Percentiles rank a stretch among this genome's conserved stretches.
These are phyloP conservation scores for Serranus cabrilla DNA, from an alignment of 2,797 vertebrate species.

Conservation along the genomic window DNA sequence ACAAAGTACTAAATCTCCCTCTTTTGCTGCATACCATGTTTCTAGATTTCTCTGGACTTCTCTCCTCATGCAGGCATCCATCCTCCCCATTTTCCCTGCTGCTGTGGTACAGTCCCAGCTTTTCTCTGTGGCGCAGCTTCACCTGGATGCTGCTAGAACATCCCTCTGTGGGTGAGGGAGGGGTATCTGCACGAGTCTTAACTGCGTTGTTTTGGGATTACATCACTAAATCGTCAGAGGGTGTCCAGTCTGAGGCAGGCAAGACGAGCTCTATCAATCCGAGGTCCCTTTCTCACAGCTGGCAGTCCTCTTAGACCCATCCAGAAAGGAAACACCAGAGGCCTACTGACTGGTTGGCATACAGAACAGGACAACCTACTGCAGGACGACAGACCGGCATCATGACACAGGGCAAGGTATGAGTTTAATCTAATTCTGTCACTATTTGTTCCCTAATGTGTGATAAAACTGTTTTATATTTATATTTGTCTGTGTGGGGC, in stretches of 20 bases:
- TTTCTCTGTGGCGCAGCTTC: constrained; percentile 58
- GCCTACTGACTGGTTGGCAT: constrained; percentile 17
- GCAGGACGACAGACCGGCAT: constrained; percentile 37
- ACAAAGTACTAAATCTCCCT: neutral
- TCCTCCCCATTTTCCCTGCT: constrained; percentile 41
- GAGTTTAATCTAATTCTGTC: constrained; percentile 12
- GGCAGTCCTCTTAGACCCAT: constrained; percentile 5
- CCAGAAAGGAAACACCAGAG: constrained; percentile 33
- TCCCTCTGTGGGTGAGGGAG: constrained; percentile 70
- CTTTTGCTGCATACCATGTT: constrained; percentile 50
- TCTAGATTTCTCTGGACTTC: constrained; percentile 69
- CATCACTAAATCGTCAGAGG: constrained; percentile 65
- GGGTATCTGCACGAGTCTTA: constrained; percentile 62
- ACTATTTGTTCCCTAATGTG: neutral
- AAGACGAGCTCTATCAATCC: constrained; percentile 21
- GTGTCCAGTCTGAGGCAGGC: constrained; percentile 46
- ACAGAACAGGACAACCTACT: constrained; percentile 22
- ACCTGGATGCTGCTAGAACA: constrained; percentile 84
- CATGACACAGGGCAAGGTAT: constrained; percentile 88
- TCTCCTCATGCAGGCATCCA: constrained; percentile 32
- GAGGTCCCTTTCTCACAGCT: constrained; percentile 7
- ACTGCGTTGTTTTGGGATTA: constrained; percentile 67
- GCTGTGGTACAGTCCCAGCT: constrained; percentile 76
- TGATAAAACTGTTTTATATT: neutral
- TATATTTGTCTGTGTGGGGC: neutral